phyloP scores from a whole-genome alignment of 2,113 vertebrate genomes.

The Aegotheles bennettii region DNA sequence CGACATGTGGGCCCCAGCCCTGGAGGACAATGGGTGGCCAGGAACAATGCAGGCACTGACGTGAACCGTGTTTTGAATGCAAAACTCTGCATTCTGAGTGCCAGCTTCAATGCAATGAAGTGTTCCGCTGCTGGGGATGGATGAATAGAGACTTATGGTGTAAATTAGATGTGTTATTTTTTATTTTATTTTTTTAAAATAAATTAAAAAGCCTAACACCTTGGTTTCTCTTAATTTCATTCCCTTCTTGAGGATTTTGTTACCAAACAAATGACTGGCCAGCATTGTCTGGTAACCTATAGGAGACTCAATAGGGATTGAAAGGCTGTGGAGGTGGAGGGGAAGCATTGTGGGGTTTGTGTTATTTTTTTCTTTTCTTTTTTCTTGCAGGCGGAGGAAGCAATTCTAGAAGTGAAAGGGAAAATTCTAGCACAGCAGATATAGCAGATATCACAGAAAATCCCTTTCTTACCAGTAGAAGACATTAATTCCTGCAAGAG shows the following conservation, averaged over 20 bases:
- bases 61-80: background rate
- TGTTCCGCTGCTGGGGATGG: background rate
- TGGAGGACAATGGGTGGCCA: background rate
- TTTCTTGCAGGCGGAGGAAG: background rate
- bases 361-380: background rate
- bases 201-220: background rate
- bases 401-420: background rate
- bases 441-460: background rate
- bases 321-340: background rate
- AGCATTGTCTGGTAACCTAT: background rate
- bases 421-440: constrained; percentile 2
- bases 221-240: background rate
- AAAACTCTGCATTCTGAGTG: background rate
- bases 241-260: background rate
- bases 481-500: background rate
- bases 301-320: background rate
- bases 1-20: background rate
- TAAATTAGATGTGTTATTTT: background rate
- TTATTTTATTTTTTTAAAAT: background rate
- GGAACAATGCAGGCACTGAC: constrained; percentile 22
- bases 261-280: background rate
- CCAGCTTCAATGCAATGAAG: background rate
- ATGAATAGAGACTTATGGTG: constrained; percentile 23
- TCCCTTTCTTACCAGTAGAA: background rate
- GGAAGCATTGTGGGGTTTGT: background rate